phyloP scores from a whole-genome alignment of 2,888 invertebrate species.

The Prostheceraeus crozeri region DNA sequence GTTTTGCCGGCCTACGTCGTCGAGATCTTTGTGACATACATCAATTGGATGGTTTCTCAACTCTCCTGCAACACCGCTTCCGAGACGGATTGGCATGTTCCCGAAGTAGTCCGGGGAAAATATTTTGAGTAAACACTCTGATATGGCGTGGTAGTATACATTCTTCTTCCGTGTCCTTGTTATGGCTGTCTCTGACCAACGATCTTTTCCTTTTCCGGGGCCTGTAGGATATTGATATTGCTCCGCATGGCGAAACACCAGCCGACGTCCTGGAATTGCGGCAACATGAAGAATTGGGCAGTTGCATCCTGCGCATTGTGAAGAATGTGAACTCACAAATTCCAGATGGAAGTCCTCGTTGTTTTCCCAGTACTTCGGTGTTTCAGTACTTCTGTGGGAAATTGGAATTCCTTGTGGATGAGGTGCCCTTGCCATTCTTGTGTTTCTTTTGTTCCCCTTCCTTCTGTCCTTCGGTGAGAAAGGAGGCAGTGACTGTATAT shows the following conservation, averaged over 20 bases:
- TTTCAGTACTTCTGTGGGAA: no score
- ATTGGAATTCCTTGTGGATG: no score
- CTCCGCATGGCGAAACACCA: not conserved
- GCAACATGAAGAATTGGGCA: not conserved
- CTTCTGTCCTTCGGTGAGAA: no score
- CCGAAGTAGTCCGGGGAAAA: not conserved
- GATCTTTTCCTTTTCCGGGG: not conserved
- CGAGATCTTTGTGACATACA: constrained; percentile 20
- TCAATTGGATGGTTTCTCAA: not conserved
- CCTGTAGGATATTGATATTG: not conserved
- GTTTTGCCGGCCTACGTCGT: no score
- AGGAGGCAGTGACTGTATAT: no score
- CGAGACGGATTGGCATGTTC: not conserved
- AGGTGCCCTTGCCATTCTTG: no score
- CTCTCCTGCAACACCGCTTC: not conserved
- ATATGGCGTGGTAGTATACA: constrained; percentile 5
- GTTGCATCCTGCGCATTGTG: not conserved
- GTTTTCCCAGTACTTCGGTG: constrained; percentile 21
- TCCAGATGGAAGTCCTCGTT: constrained; percentile 13
- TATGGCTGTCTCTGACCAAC: not conserved
- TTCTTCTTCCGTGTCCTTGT: not conserved
- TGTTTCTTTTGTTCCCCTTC: no score
- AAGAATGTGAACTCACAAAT: not conserved
- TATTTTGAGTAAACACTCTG: not conserved
- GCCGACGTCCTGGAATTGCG: not conserved